Evolutionary conservation across 1,140 invertebrate genomes (phyloP).

Genomic region (Trichonephila inaurata): DNA sequence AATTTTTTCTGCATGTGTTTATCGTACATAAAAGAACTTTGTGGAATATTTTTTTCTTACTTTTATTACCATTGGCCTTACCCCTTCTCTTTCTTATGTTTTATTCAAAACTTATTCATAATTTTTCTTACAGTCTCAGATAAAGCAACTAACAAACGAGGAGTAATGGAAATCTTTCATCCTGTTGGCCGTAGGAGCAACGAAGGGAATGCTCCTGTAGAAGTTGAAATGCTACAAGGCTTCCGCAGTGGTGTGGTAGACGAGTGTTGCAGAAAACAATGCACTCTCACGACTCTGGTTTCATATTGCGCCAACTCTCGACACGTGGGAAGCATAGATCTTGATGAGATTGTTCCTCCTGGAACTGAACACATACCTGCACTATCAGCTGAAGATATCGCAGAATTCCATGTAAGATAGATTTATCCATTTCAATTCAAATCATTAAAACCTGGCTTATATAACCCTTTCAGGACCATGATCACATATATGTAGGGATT

Average conservation of each 20-base stretch:
- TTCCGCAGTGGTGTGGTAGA: constrained; percentile 60
- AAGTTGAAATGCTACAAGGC: neutral
- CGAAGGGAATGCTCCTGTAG: neutral
- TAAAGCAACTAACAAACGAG: neutral
- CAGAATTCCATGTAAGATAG: constrained; percentile 55
- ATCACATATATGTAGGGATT: too few relatives aligned
- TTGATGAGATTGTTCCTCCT: constrained; percentile 54
- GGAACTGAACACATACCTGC: constrained; percentile 23
- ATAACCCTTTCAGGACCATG: too few relatives aligned
- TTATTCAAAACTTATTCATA: neutral
- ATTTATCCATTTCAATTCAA: neutral
- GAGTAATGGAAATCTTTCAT: constrained; percentile 55
- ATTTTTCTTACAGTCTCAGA: constrained; percentile 30
- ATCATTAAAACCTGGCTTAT: neutral
- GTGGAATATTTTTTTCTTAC: too few relatives aligned
- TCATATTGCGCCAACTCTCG: constrained; percentile 62
- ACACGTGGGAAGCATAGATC: constrained; percentile 39
- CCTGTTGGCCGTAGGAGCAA: constrained; percentile 12
- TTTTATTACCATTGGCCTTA: too few relatives aligned
- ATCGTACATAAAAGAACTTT: too few relatives aligned
- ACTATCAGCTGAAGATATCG: constrained; percentile 63
- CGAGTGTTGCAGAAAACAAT: constrained; percentile 72
- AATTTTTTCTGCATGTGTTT: too few relatives aligned
- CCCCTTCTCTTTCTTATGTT: too few relatives aligned
- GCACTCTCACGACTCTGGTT: constrained; percentile 60